Percentiles rank a stretch among this genome's conserved stretches.
These are phyloP conservation scores for Meandrusa payeni DNA, from an alignment of 2,888 invertebrate genomes.

Conservation along the genomic window DNA sequence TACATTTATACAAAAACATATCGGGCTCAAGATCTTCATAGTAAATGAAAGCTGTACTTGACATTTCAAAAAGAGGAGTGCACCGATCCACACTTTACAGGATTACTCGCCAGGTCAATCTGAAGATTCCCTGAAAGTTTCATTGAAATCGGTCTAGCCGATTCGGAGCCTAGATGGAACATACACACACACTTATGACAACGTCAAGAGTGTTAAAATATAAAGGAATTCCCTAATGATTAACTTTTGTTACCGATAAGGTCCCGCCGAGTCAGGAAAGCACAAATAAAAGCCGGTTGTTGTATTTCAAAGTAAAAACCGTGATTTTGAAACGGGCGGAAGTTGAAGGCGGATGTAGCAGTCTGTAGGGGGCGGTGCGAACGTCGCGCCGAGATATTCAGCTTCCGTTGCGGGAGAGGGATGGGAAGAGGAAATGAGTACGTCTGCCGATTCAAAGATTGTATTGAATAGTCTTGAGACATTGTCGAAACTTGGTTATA, in stretches of 20 bases:
- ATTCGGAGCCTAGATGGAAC: too few relatives aligned
- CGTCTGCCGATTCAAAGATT: conserved; percentile 52
- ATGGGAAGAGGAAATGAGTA: conserved; percentile 58
- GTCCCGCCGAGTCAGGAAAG: conserved; percentile 30
- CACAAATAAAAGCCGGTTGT: conserved; percentile 42
- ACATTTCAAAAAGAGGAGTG: too few relatives aligned
- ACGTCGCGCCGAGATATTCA: conserved; percentile 57
- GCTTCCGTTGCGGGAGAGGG: conserved; percentile 54
- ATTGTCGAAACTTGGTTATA: conserved; percentile 23
- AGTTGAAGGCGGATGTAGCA: conserved; percentile 64
- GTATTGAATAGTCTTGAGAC: conserved; percentile 36
- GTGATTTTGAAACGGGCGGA: conserved; percentile 57
- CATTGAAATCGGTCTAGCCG: too few relatives aligned
- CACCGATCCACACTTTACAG: too few relatives aligned
- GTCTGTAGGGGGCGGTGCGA: conserved; percentile 56
- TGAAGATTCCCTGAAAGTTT: too few relatives aligned
- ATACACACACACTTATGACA: too few relatives aligned
- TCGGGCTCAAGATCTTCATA: too few relatives aligned
- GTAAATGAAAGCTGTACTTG: too few relatives aligned
- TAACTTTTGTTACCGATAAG: conserved; percentile 3
- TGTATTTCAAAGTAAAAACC: conserved; percentile 50
- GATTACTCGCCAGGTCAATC: too few relatives aligned
- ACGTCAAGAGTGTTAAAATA: conserved; percentile 5
- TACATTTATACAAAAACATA: too few relatives aligned
- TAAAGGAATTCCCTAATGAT: conserved; percentile 2